These are phyloP conservation scores for Gastrophysa polygoni DNA, from an alignment of 2,888 invertebrate genomes.

Conservation along the genomic window DNA sequence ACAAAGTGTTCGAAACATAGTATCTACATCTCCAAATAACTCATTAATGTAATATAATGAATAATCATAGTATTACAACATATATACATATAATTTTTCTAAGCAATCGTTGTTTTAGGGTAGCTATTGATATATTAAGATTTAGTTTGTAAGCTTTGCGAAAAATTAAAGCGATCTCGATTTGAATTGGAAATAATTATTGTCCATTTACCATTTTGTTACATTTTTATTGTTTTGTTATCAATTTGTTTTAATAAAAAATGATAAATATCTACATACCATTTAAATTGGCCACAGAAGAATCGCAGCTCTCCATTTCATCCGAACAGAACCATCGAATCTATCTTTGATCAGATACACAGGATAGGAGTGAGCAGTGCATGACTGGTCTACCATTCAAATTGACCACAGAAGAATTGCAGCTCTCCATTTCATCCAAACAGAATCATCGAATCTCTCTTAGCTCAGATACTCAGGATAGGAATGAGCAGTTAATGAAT, in stretches of 20 bases:
- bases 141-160: constrained; percentile 60
- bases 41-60: constrained; percentile 56
- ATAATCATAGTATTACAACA: constrained; percentile 58
- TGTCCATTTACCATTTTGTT: constrained; percentile 49
- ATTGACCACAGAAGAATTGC: not conserved
- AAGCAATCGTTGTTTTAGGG: constrained; percentile 60
- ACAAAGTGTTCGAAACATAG: constrained; percentile 50
- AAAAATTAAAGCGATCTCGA: constrained; percentile 59
- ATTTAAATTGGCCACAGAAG: constrained; percentile 7
- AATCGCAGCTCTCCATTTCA: not conserved
- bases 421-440: not conserved
- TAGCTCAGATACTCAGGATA: no score
- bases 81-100: constrained; percentile 61
- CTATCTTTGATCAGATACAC: no score
- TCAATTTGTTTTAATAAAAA: constrained; percentile 45
- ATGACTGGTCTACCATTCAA: constrained; percentile 13
- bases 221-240: constrained; percentile 44
- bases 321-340: no score
- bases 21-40: constrained; percentile 53
- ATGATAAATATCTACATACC: constrained; percentile 20
- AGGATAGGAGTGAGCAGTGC: no score
- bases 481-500: no score
- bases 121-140: constrained; percentile 59
- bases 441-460: no score
- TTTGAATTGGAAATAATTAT: constrained; percentile 51